Percentiles rank a stretch among this genome's conserved stretches.
Conservation (phyloP, 1,140 invertebrate genomes). For the Ceratina australensis region DNA sequence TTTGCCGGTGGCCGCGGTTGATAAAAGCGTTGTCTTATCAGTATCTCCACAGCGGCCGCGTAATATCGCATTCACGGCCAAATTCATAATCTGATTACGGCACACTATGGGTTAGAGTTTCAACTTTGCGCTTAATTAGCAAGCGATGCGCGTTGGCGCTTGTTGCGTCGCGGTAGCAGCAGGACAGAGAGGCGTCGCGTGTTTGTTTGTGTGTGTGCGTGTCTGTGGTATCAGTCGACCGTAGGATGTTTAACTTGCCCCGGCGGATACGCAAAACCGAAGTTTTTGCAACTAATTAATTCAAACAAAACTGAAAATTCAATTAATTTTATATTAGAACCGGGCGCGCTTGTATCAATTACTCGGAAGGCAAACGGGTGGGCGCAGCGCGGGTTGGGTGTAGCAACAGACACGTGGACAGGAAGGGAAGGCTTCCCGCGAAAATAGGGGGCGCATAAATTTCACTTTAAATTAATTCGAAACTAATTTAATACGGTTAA, state of each 20-base stretch:
- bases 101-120: slow-evolving; percentile 39
- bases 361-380: not conserved
- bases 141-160: slow-evolving; percentile 3
- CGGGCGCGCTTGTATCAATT: slow-evolving; percentile 10
- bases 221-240: not conserved
- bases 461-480: slow-evolving; percentile 20
- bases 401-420: not conserved
- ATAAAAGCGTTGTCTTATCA: slow-evolving; percentile 44
- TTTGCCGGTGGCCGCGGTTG: too few species aligned
- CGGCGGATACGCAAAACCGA: not conserved
- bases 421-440: not conserved
- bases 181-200: too few species aligned
- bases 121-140: slow-evolving; percentile 49
- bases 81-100: slow-evolving; percentile 44
- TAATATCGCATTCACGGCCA: slow-evolving; percentile 33
- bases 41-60: slow-evolving; percentile 27
- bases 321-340: slow-evolving; percentile 30
- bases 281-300: slow-evolving; percentile 43
- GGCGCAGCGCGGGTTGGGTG: too few species aligned
- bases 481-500: slow-evolving; percentile 16
- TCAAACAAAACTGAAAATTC: slow-evolving; percentile 24
- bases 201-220: not conserved
- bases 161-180: not conserved
- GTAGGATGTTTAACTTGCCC: slow-evolving; percentile 24
- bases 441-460: slow-evolving; percentile 21